phyloP scores from a whole-genome alignment of 1,140 invertebrate genomes.

The Orius insidiosus region DNA sequence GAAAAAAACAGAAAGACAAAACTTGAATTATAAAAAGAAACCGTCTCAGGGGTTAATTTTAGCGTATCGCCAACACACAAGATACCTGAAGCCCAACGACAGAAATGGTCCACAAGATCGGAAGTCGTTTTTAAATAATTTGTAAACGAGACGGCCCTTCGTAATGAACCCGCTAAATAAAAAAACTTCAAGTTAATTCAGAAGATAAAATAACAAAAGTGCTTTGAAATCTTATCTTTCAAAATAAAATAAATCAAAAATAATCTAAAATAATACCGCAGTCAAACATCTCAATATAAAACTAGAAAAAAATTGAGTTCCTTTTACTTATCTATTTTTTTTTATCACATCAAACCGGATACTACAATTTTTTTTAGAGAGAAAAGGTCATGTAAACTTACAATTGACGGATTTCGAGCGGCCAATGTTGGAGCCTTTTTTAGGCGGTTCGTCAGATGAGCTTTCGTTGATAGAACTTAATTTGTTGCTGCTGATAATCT shows the following conservation, averaged over 20 bases:
- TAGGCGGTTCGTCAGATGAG: conserved; percentile 12
- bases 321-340: neutral
- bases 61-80: no score
- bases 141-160: neutral
- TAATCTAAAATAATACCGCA: neutral
- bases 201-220: neutral
- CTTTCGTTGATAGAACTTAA: conserved; percentile 6
- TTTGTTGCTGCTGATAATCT: conserved; percentile 7
- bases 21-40: neutral
- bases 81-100: no score
- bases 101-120: no score
- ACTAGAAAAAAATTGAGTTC: neutral
- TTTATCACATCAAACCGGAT: neutral
- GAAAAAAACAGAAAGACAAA: neutral
- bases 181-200: neutral
- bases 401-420: conserved; percentile 21
- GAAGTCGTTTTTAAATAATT: no score
- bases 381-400: conserved; percentile 13
- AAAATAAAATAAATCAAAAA: neutral
- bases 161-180: conserved; percentile 1
- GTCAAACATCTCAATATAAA: neutral
- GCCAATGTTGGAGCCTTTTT: conserved; percentile 16
- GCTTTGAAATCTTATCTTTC: neutral
- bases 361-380: no score
- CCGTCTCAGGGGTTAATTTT: neutral